These are phyloP conservation scores for Sphaeridia pumilis DNA, from an alignment of 2,888 invertebrate genomes.

Conservation along the genomic window DNA sequence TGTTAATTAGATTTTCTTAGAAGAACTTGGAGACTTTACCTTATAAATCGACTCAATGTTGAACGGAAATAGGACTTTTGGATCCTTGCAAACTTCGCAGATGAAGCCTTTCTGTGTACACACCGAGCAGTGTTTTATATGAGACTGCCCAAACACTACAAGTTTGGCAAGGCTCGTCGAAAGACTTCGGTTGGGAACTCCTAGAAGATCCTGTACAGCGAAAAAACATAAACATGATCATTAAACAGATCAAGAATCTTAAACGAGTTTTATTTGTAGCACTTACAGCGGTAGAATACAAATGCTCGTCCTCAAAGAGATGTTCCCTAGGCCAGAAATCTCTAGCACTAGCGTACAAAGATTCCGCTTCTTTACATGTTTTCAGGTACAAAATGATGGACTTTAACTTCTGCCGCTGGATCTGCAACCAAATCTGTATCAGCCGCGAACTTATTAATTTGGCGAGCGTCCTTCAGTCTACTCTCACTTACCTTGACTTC, in stretches of 20 bases:
- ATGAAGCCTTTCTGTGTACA: slow-evolving; percentile 93
- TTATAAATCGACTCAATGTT: slow-evolving; percentile 73
- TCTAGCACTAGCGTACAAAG: slow-evolving; percentile 76
- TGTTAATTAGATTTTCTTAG: too few relatives aligned
- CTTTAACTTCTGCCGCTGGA: slow-evolving; percentile 73
- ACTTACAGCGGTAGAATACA: slow-evolving; percentile 70
- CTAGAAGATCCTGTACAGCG: slow-evolving; percentile 54
- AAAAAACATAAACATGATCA: too few relatives aligned
- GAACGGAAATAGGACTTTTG: slow-evolving; percentile 88
- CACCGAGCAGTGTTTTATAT: slow-evolving; percentile 74
- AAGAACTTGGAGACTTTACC: too few relatives aligned
- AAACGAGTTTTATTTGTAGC: too few relatives aligned
- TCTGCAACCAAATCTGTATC: too few relatives aligned
- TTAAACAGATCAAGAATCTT: too few relatives aligned
- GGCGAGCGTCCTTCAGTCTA: too few relatives aligned
- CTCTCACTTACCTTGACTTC: slow-evolving; percentile 48
- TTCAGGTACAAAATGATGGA: slow-evolving; percentile 81
- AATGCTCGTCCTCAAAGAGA: slow-evolving; percentile 80
- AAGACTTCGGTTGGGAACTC: slow-evolving; percentile 67
- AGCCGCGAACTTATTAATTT: too few relatives aligned
- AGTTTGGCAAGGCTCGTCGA: slow-evolving; percentile 65
- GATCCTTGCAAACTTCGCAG: slow-evolving; percentile 84
- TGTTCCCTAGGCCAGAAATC: slow-evolving; percentile 78
- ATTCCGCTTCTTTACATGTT: slow-evolving; percentile 68
- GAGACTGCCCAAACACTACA: slow-evolving; percentile 67